These are phyloP conservation scores for Agrotis puta DNA, from an alignment of 2,888 invertebrate genomes.

Conservation along the genomic window DNA sequence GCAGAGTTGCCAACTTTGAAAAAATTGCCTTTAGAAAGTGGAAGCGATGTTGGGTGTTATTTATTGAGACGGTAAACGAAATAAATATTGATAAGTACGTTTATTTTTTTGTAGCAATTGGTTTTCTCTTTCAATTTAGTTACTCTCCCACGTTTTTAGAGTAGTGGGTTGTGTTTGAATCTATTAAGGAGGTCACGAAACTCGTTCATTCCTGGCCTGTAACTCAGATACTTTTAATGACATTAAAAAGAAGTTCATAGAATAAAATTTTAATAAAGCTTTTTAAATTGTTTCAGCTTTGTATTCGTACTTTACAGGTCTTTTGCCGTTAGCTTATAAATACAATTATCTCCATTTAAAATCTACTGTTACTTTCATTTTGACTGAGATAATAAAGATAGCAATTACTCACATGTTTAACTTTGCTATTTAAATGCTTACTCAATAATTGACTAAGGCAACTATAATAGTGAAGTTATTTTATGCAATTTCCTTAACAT, in stretches of 20 bases:
- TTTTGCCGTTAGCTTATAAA: background rate
- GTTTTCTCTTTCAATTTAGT: constrained; percentile 28
- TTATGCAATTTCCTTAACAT: constrained; percentile 14
- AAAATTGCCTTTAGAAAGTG: constrained; percentile 23
- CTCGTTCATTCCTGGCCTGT: background rate
- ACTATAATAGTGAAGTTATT: no score
- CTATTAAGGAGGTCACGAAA: background rate
- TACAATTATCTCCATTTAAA: background rate
- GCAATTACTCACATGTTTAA: constrained; percentile 32
- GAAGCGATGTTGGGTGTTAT: constrained; percentile 32
- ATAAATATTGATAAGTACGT: constrained; percentile 23
- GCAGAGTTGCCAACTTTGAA: constrained; percentile 32
- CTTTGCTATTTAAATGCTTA: no score
- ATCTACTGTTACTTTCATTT: background rate
- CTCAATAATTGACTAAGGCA: no score
- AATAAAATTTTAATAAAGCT: background rate
- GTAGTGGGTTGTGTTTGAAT: background rate
- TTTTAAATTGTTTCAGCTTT: background rate
- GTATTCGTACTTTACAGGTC: background rate
- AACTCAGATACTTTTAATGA: background rate
- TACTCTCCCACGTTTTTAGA: background rate
- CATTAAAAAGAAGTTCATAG: background rate
- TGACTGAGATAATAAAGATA: background rate
- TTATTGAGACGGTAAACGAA: constrained; percentile 25
- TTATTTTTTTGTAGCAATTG: constrained; percentile 7